phyloP scores from a whole-genome alignment of 2,888 invertebrate genomes.

The Drosophila putrida region DNA sequence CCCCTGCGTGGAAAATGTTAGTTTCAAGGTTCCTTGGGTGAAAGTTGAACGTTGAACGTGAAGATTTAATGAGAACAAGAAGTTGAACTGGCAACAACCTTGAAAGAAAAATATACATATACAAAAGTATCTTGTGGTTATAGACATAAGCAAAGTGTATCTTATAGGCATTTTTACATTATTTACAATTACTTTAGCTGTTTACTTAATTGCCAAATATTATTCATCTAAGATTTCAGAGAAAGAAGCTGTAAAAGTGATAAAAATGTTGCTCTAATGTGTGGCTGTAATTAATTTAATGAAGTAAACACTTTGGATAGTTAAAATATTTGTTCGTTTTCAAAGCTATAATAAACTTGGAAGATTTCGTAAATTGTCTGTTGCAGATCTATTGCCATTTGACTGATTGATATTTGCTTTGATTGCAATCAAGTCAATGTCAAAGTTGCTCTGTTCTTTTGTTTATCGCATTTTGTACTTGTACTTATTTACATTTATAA shows the following conservation, averaged over 20 bases:
- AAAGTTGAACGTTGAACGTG: not conserved
- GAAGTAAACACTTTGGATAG: slow-evolving; percentile 28
- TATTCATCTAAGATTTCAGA: slow-evolving; percentile 24
- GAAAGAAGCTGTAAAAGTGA: not conserved
- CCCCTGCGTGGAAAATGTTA: slow-evolving; percentile 2
- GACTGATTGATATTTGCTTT: slow-evolving; percentile 70
- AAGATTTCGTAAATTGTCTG: too few relatives aligned
- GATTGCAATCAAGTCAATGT: slow-evolving; percentile 66
- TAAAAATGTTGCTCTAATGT: slow-evolving; percentile 13
- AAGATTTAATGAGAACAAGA: not conserved
- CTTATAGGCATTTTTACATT: slow-evolving; percentile 5
- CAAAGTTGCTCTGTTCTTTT: slow-evolving; percentile 56
- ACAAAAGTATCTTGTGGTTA: not conserved
- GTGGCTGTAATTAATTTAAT: slow-evolving; percentile 40
- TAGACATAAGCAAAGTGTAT: not conserved
- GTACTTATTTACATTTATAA: slow-evolving; percentile 39
- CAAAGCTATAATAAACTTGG: too few relatives aligned
- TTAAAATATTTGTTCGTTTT: not conserved
- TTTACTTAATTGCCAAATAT: slow-evolving; percentile 35
- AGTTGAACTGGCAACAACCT: slow-evolving; percentile 7
- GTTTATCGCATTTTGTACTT: slow-evolving; percentile 55
- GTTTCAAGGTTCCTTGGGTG: slow-evolving; percentile 5
- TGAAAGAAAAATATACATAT: not conserved
- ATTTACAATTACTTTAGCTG: slow-evolving; percentile 28
- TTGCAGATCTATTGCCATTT: slow-evolving; percentile 25